Evolutionary conservation across 2,797 vertebrate genomes (phyloP).

Genomic region (Antrozous pallidus): DNA sequence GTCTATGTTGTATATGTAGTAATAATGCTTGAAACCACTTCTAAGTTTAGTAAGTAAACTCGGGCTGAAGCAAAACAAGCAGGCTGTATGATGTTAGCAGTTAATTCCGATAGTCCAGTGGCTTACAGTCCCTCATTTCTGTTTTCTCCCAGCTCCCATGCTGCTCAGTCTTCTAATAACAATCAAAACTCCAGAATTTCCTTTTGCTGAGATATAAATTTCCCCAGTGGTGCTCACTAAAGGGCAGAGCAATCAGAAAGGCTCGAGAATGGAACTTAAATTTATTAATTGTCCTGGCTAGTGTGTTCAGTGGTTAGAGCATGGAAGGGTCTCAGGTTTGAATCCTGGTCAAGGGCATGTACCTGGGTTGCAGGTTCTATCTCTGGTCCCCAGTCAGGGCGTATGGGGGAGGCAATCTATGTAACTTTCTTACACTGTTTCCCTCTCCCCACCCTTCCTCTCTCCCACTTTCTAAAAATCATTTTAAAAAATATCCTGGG

Average conservation of each 20-base stretch:
- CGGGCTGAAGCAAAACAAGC: background rate
- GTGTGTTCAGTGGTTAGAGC: background rate
- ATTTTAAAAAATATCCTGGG: background rate
- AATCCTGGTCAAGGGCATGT: background rate
- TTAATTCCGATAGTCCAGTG: background rate
- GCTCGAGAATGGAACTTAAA: background rate
- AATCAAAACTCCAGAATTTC: background rate
- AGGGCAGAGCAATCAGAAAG: background rate
- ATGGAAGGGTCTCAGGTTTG: background rate
- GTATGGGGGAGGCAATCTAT: background rate
- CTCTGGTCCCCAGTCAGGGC: too few relatives aligned
- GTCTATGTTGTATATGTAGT: slow-evolving; percentile 17
- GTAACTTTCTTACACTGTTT: background rate
- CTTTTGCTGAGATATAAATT: background rate
- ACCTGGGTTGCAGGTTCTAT: too few relatives aligned
- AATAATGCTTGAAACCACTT: slow-evolving; percentile 52
- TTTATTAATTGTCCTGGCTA: background rate
- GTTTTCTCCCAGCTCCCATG: background rate
- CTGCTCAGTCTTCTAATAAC: background rate
- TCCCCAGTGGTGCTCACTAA: background rate
- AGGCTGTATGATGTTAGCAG: background rate
- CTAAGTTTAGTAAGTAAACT: slow-evolving; percentile 33
- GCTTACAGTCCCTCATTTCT: background rate
- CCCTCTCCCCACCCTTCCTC: background rate
- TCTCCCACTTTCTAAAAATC: background rate